Evolutionary conservation across 2,888 invertebrate genomes (phyloP).

Genomic region (Biston stratarius): DNA sequence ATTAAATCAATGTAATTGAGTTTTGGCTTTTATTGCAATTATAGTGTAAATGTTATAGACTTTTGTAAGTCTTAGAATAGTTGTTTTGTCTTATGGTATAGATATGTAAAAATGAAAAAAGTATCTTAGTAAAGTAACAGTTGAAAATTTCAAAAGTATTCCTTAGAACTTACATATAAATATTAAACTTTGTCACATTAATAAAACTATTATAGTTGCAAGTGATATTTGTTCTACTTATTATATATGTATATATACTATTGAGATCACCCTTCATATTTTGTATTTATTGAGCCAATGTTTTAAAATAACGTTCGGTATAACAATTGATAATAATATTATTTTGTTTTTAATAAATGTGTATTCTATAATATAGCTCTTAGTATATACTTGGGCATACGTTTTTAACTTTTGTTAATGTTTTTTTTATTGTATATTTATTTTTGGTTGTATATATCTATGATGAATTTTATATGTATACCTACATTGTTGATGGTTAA

Average conservation of each 20-base stretch:
- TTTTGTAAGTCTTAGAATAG: constrained; percentile 8
- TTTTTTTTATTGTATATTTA: background rate
- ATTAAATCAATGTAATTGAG: background rate
- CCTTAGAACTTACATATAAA: too few species aligned
- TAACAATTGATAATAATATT: constrained; percentile 18
- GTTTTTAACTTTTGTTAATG: background rate
- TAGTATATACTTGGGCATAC: background rate
- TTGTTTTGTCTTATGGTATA: background rate
- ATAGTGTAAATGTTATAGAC: background rate
- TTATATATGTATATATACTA: background rate
- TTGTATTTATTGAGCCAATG: constrained; percentile 15
- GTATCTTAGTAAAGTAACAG: background rate
- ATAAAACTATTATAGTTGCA: background rate
- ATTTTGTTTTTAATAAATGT: background rate
- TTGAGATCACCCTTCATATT: background rate
- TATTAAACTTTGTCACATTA: too few species aligned
- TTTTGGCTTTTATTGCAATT: background rate
- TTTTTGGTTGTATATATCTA: background rate
- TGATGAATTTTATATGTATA: background rate
- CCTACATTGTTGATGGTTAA: too few species aligned
- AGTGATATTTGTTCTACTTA: background rate
- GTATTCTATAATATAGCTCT: background rate
- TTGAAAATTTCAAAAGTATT: background rate
- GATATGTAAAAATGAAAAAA: background rate
- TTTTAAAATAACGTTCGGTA: constrained; percentile 14